phyloP scores from a whole-genome alignment of 2,888 invertebrate genomes.

The Rhagonycha lutea region DNA sequence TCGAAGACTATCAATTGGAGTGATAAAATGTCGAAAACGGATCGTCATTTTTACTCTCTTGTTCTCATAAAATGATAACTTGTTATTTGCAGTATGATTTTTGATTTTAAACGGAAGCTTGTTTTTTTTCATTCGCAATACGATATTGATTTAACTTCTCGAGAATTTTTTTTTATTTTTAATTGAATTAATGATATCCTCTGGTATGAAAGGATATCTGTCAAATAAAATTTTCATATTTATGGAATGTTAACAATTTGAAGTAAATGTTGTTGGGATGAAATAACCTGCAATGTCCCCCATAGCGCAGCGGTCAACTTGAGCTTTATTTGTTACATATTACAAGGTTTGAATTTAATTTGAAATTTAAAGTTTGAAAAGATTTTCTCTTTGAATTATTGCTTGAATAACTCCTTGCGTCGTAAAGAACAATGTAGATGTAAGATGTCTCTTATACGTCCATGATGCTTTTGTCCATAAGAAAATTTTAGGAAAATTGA shows the following conservation, averaged over 20 bases:
- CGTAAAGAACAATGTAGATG: neutral
- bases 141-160: neutral
- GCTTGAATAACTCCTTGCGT: neutral
- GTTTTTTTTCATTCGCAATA: neutral
- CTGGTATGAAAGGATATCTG: too few species aligned
- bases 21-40: neutral
- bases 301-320: too few species aligned
- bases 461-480: neutral
- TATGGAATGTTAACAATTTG: too few species aligned
- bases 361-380: neutral
- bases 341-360: neutral
- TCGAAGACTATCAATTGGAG: neutral
- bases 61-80: neutral
- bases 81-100: neutral
- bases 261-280: too few species aligned
- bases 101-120: neutral
- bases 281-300: too few species aligned
- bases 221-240: too few species aligned
- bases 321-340: too few species aligned
- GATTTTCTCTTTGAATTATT: neutral
- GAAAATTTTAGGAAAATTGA: neutral
- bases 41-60: neutral
- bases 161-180: neutral
- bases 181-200: too few species aligned
- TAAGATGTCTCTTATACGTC: neutral